These are phyloP conservation scores for Anser cygnoides DNA, from an alignment of 2,113 vertebrate species.

Conservation along the genomic window DNA sequence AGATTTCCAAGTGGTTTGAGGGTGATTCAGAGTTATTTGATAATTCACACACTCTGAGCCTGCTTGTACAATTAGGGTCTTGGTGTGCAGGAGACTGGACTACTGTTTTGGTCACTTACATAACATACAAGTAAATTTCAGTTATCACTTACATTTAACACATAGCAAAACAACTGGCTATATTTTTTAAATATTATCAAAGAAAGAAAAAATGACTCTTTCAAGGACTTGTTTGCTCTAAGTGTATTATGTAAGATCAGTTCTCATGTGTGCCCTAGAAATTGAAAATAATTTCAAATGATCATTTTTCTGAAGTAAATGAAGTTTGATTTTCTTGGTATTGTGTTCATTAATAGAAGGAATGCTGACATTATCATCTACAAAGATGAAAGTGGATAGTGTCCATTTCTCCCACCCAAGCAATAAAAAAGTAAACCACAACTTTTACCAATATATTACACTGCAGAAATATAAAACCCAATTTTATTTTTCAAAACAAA, in stretches of 20 bases:
- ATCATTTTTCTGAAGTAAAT: background rate
- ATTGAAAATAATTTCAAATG: background rate
- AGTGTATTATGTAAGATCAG: background rate
- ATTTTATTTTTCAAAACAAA: background rate
- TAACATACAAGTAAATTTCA: background rate
- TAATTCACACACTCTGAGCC: background rate
- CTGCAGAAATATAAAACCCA: background rate
- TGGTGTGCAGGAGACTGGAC: background rate
- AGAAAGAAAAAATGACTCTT: background rate
- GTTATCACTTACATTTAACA: background rate
- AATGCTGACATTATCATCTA: background rate
- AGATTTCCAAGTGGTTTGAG: background rate
- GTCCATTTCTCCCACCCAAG: background rate
- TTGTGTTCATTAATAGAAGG: background rate
- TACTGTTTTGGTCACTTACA: background rate
- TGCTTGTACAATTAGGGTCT: background rate
- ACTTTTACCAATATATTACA: background rate
- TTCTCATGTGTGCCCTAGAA: background rate
- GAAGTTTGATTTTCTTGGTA: background rate
- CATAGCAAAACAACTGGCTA: background rate
- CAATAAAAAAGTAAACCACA: background rate
- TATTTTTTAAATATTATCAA: background rate
- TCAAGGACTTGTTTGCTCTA: background rate
- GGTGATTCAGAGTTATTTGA: background rate
- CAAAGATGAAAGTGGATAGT: background rate